A percentile compares a stretch with the other conserved stretches of the same genome.
Evolutionary conservation across 1,140 invertebrate species (phyloP).

Genomic region (Mercenaria mercenaria): DNA sequence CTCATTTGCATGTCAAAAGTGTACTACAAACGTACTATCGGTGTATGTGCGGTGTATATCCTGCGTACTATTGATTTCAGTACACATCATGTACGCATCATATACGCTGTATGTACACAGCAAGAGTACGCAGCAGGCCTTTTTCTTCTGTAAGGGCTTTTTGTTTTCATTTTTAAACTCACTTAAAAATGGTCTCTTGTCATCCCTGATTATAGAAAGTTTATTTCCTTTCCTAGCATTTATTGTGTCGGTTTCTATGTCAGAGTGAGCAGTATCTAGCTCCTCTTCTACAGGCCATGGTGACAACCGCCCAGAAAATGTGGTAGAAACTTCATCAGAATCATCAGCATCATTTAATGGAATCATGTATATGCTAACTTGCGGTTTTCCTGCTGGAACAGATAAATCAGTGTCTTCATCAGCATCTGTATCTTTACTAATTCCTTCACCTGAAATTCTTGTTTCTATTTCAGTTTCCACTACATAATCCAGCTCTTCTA

Average conservation of each 20-base stretch:
- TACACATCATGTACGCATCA: too few relatives aligned
- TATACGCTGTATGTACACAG: too few relatives aligned
- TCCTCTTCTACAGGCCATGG: conserved; percentile 35
- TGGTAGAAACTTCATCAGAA: background rate
- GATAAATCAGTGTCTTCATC: background rate
- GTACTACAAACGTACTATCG: too few relatives aligned
- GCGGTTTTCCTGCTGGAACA: background rate
- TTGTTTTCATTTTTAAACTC: too few relatives aligned
- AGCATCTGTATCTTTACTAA: background rate
- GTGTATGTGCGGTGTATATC: too few relatives aligned
- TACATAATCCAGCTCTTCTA: background rate
- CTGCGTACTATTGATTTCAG: too few relatives aligned
- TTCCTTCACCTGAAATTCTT: background rate
- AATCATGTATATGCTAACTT: conserved; percentile 58
- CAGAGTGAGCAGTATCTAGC: background rate
- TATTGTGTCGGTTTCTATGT: background rate
- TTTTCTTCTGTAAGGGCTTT: too few relatives aligned
- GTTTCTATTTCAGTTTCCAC: background rate
- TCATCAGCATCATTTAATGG: conserved; percentile 46
- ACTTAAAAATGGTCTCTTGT: too few relatives aligned
- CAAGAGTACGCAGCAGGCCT: too few relatives aligned
- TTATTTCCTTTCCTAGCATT: too few relatives aligned
- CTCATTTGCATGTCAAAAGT: too few relatives aligned
- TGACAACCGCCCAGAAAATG: conserved; percentile 8
- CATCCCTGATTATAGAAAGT: too few relatives aligned